phyloP scores from a whole-genome alignment of 1,140 invertebrate species.

The Papilio polytes region DNA sequence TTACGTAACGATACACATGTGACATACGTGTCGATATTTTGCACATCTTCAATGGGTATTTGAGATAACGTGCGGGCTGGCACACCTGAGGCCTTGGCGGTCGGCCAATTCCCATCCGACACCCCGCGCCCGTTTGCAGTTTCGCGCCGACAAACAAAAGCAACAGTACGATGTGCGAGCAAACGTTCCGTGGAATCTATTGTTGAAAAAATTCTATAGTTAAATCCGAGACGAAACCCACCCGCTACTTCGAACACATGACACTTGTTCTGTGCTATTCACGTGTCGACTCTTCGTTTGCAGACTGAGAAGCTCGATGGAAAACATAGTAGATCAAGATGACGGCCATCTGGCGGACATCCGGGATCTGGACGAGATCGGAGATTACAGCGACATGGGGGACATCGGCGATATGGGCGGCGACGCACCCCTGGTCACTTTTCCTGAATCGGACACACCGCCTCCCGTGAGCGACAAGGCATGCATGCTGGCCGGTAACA shows the following conservation, averaged over 20 bases:
- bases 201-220: constrained; percentile 12
- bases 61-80: constrained; percentile 68
- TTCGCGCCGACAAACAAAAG: constrained; percentile 78
- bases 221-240: neutral
- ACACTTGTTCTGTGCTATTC: neutral
- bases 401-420: constrained; percentile 75
- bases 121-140: constrained; percentile 74
- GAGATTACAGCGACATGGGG: constrained; percentile 61
- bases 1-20: constrained; percentile 59
- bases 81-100: constrained; percentile 81
- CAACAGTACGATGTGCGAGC: constrained; percentile 63
- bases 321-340: constrained; percentile 86
- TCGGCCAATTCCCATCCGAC: constrained; percentile 74
- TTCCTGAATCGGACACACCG: constrained; percentile 90
- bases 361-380: constrained; percentile 82
- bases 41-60: constrained; percentile 63
- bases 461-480: constrained; percentile 80
- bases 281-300: constrained; percentile 45
- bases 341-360: constrained; percentile 78
- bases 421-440: constrained; percentile 88
- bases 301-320: constrained; percentile 86
- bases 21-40: constrained; percentile 49
- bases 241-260: neutral
- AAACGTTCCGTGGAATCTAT: constrained; percentile 18
- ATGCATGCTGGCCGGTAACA: constrained; percentile 72